Evolutionary conservation across 2,888 invertebrate species (phyloP).

Genomic region (Oscheius sp.): DNA sequence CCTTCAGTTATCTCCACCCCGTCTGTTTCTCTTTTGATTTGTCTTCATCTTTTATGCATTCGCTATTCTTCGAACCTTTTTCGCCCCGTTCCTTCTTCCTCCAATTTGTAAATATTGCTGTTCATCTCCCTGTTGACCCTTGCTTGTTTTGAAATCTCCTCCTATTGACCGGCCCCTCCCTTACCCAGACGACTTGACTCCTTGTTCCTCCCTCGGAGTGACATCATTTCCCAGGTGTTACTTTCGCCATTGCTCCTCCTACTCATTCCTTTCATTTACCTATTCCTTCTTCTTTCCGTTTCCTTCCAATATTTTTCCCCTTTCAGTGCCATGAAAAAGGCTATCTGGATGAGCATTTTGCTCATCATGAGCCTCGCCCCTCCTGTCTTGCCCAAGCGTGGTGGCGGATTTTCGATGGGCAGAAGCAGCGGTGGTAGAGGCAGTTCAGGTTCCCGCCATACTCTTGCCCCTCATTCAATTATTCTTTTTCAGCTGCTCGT

Average conservation of each 20-base stretch:
- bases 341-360: conserved; percentile 22
- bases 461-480: neutral
- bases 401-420: conserved; percentile 4
- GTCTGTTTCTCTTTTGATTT: neutral
- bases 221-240: conserved; percentile 3
- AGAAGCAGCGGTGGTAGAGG: conserved; percentile 14
- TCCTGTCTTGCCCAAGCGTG: conserved; percentile 5
- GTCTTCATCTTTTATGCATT: neutral
- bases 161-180: neutral
- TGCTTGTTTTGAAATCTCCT: conserved; percentile 2
- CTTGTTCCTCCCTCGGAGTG: neutral
- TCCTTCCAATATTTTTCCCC: neutral
- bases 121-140: neutral
- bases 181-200: neutral
- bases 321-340: conserved; percentile 4
- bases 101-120: neutral
- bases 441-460: neutral
- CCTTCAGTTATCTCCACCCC: neutral
- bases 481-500: conserved; percentile 19
- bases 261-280: too few relatives aligned
- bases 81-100: neutral
- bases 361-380: conserved; percentile 24
- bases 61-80: neutral
- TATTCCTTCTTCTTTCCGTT: too few relatives aligned
- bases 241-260: conserved; percentile 10